Base-by-base conservation (phyloP, 1,140 invertebrate genomes). In the Pteromalus puparum region DNA sequence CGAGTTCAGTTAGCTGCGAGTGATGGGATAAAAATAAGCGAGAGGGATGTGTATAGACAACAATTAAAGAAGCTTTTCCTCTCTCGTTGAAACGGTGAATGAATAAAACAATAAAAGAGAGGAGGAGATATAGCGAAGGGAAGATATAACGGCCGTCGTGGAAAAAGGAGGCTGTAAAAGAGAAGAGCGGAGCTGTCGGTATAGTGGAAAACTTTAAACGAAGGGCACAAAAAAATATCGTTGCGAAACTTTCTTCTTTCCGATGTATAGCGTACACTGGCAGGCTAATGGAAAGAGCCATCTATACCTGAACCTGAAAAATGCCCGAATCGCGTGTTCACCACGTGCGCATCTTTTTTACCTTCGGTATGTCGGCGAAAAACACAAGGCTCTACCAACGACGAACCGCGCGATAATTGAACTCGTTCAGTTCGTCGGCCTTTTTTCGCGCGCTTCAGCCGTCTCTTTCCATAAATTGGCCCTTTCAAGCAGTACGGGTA, bases 271-370 rank as follows among this genome's bases (percentile, higher is more conserved):
- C 30, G 30, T 48, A 48, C 13, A 15, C 15, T 5, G 5, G 18
- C 53, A 15, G 7, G 38, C 38, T 42, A 61, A 61, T 53, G 13
- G 48, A 21, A n/a, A 61, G 21, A 61, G 53, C 53, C 21, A 21
- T 53, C 18, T 48, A 10, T 53, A 61, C 6, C 18, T 61, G 21
- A 21, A 61, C 9, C 67, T 89, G 86, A 89, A 89, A 89, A 89
- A 89, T 88, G 85, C 82, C 61, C 70, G 87, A 87, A 87, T 89
- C 86, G 85, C 85, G 86, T 87, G 88, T 78, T 24, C 28, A 21
- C 7, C 30, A 42, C 72, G 68, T 18, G 6, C 18, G n/a, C 67
- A 10, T 68, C 18, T 26, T 68, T 68, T 68, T 68, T 68, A 10
- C 24, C 18, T 2, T 28, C 21, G 9, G 10, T 68, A n/a, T 15